Conservation (phyloP, 2,888 invertebrate species). For the Rhingia rostrata region DNA sequence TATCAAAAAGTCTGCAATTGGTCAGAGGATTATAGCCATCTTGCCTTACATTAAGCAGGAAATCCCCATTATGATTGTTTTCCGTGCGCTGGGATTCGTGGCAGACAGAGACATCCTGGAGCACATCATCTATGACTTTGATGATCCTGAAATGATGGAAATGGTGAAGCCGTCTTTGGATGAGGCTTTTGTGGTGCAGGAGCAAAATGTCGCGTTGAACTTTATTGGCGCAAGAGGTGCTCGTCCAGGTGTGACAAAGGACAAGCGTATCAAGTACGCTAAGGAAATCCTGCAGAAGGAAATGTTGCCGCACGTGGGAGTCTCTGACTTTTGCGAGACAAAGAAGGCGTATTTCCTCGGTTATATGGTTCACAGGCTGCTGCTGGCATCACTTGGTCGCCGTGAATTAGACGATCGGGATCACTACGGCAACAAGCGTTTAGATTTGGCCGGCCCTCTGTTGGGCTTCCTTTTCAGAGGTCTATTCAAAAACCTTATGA, state of each 20-base stretch:
- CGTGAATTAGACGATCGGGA: slow-evolving; percentile 99
- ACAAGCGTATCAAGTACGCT: slow-evolving; percentile 99
- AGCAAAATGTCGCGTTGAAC: slow-evolving; percentile 98
- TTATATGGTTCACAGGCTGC: slow-evolving; percentile 99
- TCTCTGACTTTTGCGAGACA: slow-evolving; percentile 99
- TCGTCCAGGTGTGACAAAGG: slow-evolving; percentile 98
- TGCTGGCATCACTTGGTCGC: slow-evolving; percentile 96
- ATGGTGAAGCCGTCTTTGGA: slow-evolving; percentile 99
- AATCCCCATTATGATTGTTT: slow-evolving; percentile 99
- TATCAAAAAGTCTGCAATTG: slow-evolving; percentile 99
- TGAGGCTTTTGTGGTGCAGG: slow-evolving; percentile 99
- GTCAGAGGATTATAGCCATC: slow-evolving; percentile 98
- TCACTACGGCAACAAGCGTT: slow-evolving; percentile 99
- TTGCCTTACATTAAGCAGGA: slow-evolving; percentile 99
- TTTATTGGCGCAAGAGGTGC: slow-evolving; percentile 99
- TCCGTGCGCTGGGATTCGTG: slow-evolving; percentile 99
- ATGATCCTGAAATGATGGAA: slow-evolving; percentile 99
- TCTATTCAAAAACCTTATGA: slow-evolving; percentile 96
- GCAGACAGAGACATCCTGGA: slow-evolving; percentile 99
- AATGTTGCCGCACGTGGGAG: slow-evolving; percentile 99
- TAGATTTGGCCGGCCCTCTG: slow-evolving; percentile 98
- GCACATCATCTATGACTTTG: slow-evolving; percentile 99
- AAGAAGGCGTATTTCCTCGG: slow-evolving; percentile 99
- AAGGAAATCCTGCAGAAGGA: slow-evolving; percentile 99
- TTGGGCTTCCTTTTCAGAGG: slow-evolving; percentile 98